Evolutionary conservation across 2,113 vertebrate genomes (phyloP), one percentile per base, ranked within the genome.

Genomic region (Tauraco erythrolophus): DNA sequence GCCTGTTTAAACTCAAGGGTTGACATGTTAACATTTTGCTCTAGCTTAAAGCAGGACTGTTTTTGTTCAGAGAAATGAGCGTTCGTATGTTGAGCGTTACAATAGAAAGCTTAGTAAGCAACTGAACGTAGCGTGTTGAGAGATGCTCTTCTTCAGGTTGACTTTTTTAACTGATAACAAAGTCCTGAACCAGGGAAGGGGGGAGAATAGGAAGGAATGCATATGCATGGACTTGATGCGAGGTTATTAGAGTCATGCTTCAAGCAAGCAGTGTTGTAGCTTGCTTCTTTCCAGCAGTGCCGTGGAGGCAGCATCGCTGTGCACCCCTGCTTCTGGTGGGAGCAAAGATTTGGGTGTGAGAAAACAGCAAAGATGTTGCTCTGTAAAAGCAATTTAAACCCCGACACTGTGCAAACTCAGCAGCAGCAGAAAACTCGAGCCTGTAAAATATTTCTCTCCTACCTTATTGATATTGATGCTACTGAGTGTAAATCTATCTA

Each of bases 1-100:
- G 53, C 35, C 10, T 57, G 39, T 86, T 96, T 87, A 93, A 92
- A 92, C 54, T 39, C 35, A 33, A 66, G 53, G 50, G 27, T 43
- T 93, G 85, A 48, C 28, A 23, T n/a, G 30, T 89, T 70, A 68
- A 23, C 13, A 17, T 89, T 89, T 91, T 84, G 57, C 37, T 74
- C 45, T 58, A 46, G 30, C 46, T 86, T 88, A 48, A 93, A 83
- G 65, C 25, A 75, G 30, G 10, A 9, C 43, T 92, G 10, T 51
- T 92, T 90, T 83, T 76, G 12, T 24, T 89, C 56, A 43, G 31
- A 50, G 43, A 39, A 79, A 19, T 39, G 51, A 60, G 11, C 31
- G 35, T 69, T 92, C 68, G 9, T 64, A 1, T 74, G 14, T 43
- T 69, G 62, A 13, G 62, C 15, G 4, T 86, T 91, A 41, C 8